Base-by-base conservation (phyloP, 2,113 vertebrate genomes). In the Agapornis roseicollis region DNA sequence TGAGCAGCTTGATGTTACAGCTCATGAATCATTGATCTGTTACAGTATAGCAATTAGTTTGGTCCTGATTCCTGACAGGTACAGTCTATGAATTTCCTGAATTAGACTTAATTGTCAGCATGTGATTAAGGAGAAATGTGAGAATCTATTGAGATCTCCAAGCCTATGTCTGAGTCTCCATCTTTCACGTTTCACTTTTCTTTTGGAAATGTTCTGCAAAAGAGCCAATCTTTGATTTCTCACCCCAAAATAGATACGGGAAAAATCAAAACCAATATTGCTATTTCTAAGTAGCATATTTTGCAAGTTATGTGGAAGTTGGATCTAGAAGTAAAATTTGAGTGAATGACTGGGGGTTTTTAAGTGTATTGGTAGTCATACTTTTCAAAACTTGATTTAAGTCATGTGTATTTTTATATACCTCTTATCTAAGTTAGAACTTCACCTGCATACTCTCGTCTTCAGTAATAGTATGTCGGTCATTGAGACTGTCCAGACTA, bases 1-100 rank as follows among this genome's bases (percentile, higher is more conserved):
- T 89, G 94, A 93, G 77, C 52, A 94, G 39, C 56, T 84, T 89
- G 56, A 92, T 81, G 69, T 72, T 89, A 84, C 35, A 88, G 56
- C 87, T 94, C 64, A 69, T 88, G 93, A 94, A 89, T 95, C 89
- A 92, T 73, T 95, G 95, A 92, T 96, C 78, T 94, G 22, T 92
- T 94, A 72, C 80, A 77, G 44, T 65, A 56, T 25, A 81, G 70
- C 91, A 94, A 95, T 96, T 94, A 88, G 90, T 96, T 89, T 92
- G 50, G 69, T 92, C 17, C 83, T 74, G 82, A 68, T 92, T 83
- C 76, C 77, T 88, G 76, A 86, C 90, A 96, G 89, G 79, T 92
- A 69, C 35, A 61, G 35, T 87, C 81, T 87, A 42, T 82, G 87
- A 89, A 82, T 89, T 85, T 94, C 80, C 73, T 82, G 70, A 88